These are phyloP conservation scores for Scalopus aquaticus DNA, from an alignment of 2,113 vertebrate genomes.

Conservation along the genomic window DNA sequence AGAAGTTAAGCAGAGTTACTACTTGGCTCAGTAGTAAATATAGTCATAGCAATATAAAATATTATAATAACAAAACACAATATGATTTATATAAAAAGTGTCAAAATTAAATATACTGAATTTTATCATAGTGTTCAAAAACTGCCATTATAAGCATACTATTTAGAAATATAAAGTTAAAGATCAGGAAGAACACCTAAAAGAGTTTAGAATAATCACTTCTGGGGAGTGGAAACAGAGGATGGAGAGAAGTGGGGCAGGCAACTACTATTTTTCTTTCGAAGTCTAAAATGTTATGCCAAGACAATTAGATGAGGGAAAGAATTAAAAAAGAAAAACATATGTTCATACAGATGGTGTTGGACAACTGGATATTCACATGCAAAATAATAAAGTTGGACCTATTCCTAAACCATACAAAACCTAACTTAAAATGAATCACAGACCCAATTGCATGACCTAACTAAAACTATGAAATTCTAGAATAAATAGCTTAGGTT, in stretches of 20 bases:
- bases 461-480: slow-evolving; percentile 23
- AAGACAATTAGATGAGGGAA: slow-evolving; percentile 33
- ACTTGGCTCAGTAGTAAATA: neutral
- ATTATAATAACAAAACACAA: neutral
- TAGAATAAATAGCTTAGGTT: neutral
- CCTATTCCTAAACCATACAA: slow-evolving; percentile 33
- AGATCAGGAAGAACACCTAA: neutral
- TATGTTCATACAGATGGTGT: slow-evolving; percentile 37
- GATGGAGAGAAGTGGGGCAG: neutral
- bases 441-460: neutral
- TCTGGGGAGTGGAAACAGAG: neutral
- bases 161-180: neutral
- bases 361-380: slow-evolving; percentile 32
- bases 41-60: neutral
- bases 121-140: slow-evolving; percentile 36
- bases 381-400: slow-evolving; percentile 14
- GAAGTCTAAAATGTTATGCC: slow-evolving; percentile 16
- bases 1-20: neutral
- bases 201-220: neutral
- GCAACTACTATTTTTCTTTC: slow-evolving; percentile 24
- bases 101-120: slow-evolving; percentile 21
- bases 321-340: slow-evolving; percentile 54
- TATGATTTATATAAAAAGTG: neutral
- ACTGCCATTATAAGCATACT: neutral
- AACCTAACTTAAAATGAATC: slow-evolving; percentile 38